Conservation (phyloP, 2,888 invertebrate species). For the Sarcophaga variegata region DNA sequence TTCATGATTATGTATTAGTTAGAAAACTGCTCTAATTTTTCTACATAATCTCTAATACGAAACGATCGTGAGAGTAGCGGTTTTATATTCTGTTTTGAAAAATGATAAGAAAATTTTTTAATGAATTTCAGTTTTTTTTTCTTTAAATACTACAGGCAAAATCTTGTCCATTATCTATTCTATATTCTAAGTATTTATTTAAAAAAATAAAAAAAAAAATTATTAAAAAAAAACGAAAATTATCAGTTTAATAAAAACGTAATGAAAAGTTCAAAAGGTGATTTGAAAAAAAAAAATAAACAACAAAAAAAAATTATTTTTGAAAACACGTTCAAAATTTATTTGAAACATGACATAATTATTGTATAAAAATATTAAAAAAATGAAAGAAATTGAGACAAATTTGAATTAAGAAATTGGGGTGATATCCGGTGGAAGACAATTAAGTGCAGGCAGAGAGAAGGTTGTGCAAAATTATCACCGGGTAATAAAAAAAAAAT, state of each 20-base stretch:
- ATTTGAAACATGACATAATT: slow-evolving; percentile 34
- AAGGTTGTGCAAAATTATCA: background rate
- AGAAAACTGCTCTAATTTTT: too few species aligned
- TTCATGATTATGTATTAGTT: too few species aligned
- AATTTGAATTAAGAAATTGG: slow-evolving; percentile 35
- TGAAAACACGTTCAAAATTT: slow-evolving; percentile 17
- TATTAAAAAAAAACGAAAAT: slow-evolving; percentile 33
- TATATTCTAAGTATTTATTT: background rate
- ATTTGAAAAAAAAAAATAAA: slow-evolving; percentile 35
- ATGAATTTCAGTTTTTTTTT: background rate
- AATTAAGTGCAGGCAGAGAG: background rate
- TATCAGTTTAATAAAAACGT: slow-evolving; percentile 57
- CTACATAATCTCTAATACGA: too few species aligned
- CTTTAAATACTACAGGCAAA: background rate
- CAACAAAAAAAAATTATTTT: slow-evolving; percentile 14
- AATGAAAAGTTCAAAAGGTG: slow-evolving; percentile 61
- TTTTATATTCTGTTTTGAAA: slow-evolving; percentile 15
- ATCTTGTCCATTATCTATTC: background rate
- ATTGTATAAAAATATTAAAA: slow-evolving; percentile 3
- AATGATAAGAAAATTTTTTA: slow-evolving; percentile 41
- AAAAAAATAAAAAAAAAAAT: slow-evolving; percentile 18
- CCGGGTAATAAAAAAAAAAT: background rate
- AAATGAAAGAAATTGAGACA: background rate
- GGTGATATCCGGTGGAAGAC: slow-evolving; percentile 46
- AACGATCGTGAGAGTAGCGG: background rate